phyloP scores from a whole-genome alignment of 2,113 vertebrate species.

The Pipa parva region DNA sequence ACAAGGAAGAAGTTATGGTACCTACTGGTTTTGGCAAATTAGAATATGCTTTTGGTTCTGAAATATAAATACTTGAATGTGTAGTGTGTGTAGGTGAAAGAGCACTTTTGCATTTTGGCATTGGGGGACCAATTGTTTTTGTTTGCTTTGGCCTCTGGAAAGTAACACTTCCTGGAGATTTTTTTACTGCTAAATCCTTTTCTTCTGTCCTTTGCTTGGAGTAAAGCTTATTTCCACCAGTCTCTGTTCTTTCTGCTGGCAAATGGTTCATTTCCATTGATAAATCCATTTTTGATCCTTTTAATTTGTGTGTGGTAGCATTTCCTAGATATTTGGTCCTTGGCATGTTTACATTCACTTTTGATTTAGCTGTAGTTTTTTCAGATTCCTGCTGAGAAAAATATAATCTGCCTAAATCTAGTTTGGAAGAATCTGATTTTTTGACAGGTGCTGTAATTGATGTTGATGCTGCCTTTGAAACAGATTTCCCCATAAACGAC shows the following conservation, averaged over 20 bases:
- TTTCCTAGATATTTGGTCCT: constrained; percentile 20
- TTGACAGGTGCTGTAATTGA: constrained; percentile 10
- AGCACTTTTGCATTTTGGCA: constrained; percentile 26
- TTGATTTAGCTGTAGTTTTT: constrained; percentile 9
- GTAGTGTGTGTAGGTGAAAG: constrained; percentile 14
- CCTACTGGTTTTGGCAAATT: not conserved
- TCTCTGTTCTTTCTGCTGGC: constrained; percentile 19
- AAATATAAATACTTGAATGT: constrained; percentile 8
- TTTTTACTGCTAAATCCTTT: constrained; percentile 37
- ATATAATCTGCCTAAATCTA: not conserved
- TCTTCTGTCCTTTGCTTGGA: constrained; percentile 30
- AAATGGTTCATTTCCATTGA: constrained; percentile 20
- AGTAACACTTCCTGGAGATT: constrained; percentile 36
- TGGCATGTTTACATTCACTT: constrained; percentile 5
- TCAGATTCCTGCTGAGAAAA: constrained; percentile 15
- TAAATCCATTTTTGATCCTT: constrained; percentile 11
- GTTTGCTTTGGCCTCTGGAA: constrained; percentile 38
- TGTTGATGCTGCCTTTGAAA: not conserved
- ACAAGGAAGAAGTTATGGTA: constrained; percentile 10
- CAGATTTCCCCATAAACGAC: constrained; percentile 5
- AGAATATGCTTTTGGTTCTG: constrained; percentile 4
- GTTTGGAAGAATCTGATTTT: not conserved
- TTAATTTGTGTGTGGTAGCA: constrained; percentile 30
- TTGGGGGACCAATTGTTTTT: constrained; percentile 18
- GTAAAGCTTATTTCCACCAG: constrained; percentile 12